phyloP scores from a whole-genome alignment of 2,113 vertebrate genomes.

The Suncus etruscus region DNA sequence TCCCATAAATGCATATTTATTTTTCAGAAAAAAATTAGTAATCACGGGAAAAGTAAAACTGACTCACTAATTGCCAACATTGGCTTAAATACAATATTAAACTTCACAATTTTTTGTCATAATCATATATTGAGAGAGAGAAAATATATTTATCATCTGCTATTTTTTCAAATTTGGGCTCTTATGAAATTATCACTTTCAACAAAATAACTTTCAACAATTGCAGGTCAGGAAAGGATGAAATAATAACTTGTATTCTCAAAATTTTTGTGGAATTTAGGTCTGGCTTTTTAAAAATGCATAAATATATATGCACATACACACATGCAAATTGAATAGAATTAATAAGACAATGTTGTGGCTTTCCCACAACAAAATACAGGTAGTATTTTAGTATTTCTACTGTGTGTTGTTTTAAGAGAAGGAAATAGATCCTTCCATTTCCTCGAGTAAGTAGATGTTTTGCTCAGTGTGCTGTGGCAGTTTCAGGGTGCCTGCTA shows the following conservation, averaged over 20 bases:
- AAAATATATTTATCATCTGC: constrained; percentile 44
- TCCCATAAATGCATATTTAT: not conserved
- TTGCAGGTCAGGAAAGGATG: not conserved
- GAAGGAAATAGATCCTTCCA: too few species aligned
- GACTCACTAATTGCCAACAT: not conserved
- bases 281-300: not conserved
- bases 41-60: constrained; percentile 26
- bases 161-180: not conserved
- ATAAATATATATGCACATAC: not conserved
- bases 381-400: not conserved
- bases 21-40: not conserved
- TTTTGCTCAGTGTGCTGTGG: not conserved
- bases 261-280: constrained; percentile 25
- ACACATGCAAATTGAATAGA: not conserved
- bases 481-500: not conserved
- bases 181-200: constrained; percentile 52
- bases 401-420: not conserved
- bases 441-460: not conserved
- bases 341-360: not conserved
- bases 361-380: not conserved
- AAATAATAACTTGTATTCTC: not conserved
- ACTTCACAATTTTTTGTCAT: not conserved
- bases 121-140: not conserved
- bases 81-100: constrained; percentile 53
- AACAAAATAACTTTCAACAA: constrained; percentile 34